phyloP scores from a whole-genome alignment of 2,113 vertebrate genomes.

The Mirza zaza region DNA sequence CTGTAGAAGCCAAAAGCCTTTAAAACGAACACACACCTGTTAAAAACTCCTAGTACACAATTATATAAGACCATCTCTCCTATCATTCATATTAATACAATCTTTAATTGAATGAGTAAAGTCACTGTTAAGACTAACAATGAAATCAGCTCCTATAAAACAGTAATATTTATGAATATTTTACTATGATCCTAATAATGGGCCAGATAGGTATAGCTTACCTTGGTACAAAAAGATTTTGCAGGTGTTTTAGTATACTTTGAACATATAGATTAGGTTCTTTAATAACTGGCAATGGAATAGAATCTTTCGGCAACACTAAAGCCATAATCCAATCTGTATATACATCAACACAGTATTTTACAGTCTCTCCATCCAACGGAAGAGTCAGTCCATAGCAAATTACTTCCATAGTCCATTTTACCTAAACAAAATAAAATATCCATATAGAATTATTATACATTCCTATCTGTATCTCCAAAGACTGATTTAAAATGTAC shows the following conservation, averaged over 20 bases:
- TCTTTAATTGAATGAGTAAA: constrained; percentile 48
- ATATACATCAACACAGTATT: constrained; percentile 96
- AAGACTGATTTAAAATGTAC: constrained; percentile 49
- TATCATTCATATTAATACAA: constrained; percentile 28
- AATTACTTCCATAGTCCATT: constrained; percentile 99
- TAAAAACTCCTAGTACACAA: constrained; percentile 41
- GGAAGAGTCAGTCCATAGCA: constrained; percentile 96
- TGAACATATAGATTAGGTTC: constrained; percentile 96
- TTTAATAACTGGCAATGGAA: constrained; percentile 93
- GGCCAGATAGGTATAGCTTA: constrained; percentile 78
- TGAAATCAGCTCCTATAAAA: constrained; percentile 35
- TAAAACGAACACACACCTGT: constrained; percentile 10
- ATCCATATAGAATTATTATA: constrained; percentile 44
- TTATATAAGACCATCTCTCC: constrained; percentile 6
- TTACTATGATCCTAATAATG: not conserved
- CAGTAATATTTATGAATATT: constrained; percentile 54
- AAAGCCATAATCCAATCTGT: constrained; percentile 98
- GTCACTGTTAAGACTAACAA: constrained; percentile 32
- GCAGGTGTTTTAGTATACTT: constrained; percentile 95
- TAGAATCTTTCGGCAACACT: constrained; percentile 93
- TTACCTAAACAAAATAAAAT: constrained; percentile 87
- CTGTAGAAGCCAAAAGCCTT: constrained; percentile 28
- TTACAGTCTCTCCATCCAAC: constrained; percentile 95
- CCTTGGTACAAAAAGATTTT: constrained; percentile 98
- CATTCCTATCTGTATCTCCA: constrained; percentile 1